Evolutionary conservation across 1,140 invertebrate species (phyloP).

Genomic region (Cepaea nemoralis): DNA sequence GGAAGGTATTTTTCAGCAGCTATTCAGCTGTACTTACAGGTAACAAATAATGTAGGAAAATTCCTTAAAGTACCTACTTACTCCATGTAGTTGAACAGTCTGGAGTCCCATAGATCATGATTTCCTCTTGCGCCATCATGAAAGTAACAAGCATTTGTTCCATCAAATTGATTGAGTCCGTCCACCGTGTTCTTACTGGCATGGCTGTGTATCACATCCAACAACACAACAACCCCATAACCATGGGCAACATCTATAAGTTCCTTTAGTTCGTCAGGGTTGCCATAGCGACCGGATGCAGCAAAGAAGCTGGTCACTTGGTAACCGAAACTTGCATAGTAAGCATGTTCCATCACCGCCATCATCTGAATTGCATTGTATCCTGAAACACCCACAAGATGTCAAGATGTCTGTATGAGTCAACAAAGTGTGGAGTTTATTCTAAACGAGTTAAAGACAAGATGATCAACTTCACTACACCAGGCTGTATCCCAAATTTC

Average conservation of each 20-base stretch:
- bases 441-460: no score
- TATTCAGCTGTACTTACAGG: no score
- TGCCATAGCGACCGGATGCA: conserved; percentile 94
- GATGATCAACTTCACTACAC: no score
- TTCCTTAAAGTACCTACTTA: no score
- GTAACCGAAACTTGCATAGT: conserved; percentile 99
- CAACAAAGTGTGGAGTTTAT: no score
- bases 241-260: conserved; percentile 93
- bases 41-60: no score
- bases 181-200: conserved; percentile 98
- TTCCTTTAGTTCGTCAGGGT: conserved; percentile 94
- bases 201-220: conserved; percentile 98
- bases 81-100: conserved; percentile 97
- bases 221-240: conserved; percentile 86
- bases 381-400: conserved; percentile 74
- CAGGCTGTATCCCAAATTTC: no score
- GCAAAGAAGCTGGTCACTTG: conserved; percentile 97
- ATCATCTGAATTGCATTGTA: conserved; percentile 99
- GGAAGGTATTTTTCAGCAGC: no score
- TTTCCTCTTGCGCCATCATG: conserved; percentile 88
- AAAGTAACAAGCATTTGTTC: conserved; percentile 93
- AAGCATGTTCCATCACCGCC: conserved; percentile 99
- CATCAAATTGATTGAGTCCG: conserved; percentile 98
- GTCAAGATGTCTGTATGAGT: no score
- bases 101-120: conserved; percentile 95